A percentile compares a stretch with the other conserved stretches of the same genome.
Conservation (phyloP, 2,888 invertebrate genomes). For the Nebria salina region DNA sequence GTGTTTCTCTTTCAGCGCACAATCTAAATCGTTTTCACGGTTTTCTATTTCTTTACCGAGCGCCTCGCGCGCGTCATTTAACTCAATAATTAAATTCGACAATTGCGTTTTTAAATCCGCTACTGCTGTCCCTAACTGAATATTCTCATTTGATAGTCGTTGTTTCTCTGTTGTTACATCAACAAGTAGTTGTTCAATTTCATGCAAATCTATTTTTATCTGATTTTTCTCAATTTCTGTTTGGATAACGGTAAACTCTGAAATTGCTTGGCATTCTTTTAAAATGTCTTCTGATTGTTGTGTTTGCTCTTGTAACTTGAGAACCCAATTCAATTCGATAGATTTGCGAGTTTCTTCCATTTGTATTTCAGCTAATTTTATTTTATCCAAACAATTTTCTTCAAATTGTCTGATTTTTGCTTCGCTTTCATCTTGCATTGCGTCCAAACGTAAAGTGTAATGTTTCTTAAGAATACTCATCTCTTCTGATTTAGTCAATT, state of each 20-base stretch:
- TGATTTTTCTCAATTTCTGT: slow-evolving; percentile 63
- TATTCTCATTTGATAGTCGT: slow-evolving; percentile 49
- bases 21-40: slow-evolving; percentile 63
- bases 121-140: slow-evolving; percentile 7
- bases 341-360: slow-evolving; percentile 61
- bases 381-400: slow-evolving; percentile 60
- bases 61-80: slow-evolving; percentile 46
- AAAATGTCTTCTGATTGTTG: slow-evolving; percentile 63
- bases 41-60: slow-evolving; percentile 61
- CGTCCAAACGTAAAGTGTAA: slow-evolving; percentile 17
- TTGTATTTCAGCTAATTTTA: slow-evolving; percentile 59
- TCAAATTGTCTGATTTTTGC: slow-evolving; percentile 60
- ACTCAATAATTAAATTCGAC: slow-evolving; percentile 50
- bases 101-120: slow-evolving; percentile 37
- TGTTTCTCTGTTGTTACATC: slow-evolving; percentile 57
- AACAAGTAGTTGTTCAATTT: slow-evolving; percentile 61
- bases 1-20: slow-evolving; percentile 65
- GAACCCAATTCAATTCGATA: slow-evolving; percentile 56
- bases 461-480: slow-evolving; percentile 53
- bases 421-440: slow-evolving; percentile 47
- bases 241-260: slow-evolving; percentile 66
- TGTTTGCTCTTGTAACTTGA: slow-evolving; percentile 62
- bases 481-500: slow-evolving; percentile 60
- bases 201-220: slow-evolving; percentile 66
- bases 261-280: slow-evolving; percentile 67